Conservation (phyloP, 2,797 vertebrate species). For the Rallus crepitans region DNA sequence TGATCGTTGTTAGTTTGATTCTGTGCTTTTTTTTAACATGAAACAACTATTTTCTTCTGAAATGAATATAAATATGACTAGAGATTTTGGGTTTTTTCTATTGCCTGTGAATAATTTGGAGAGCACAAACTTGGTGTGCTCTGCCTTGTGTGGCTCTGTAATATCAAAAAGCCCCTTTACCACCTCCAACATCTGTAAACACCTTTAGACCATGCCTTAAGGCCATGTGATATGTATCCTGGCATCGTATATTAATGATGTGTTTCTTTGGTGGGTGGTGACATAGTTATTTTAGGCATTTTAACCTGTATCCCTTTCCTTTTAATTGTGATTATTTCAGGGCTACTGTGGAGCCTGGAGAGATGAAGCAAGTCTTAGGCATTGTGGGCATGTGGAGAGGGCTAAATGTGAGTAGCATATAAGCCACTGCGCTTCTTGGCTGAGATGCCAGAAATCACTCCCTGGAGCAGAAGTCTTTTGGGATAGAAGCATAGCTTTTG, state of each 20-base stretch:
- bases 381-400: background rate
- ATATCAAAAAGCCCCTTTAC: background rate
- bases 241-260: background rate
- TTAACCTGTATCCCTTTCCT: background rate
- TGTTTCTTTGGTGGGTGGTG: background rate
- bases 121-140: background rate
- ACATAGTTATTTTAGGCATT: background rate
- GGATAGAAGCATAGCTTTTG: background rate
- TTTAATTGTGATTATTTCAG: background rate
- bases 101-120: background rate
- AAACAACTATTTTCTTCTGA: background rate
- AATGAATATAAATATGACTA: background rate
- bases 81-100: background rate
- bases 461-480: background rate
- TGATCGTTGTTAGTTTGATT: background rate
- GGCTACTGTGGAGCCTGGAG: background rate
- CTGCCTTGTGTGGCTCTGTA: background rate
- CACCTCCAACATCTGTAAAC: background rate
- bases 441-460: background rate
- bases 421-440: background rate
- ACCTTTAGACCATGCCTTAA: background rate
- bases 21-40: background rate
- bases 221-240: accelerated
- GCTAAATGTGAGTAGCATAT: background rate
- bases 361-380: background rate